A percentile compares a stretch with the other conserved stretches of the same genome.
These are phyloP conservation scores for Clarias fuscus DNA, from an alignment of 2,797 vertebrate species.

Conservation along the genomic window DNA sequence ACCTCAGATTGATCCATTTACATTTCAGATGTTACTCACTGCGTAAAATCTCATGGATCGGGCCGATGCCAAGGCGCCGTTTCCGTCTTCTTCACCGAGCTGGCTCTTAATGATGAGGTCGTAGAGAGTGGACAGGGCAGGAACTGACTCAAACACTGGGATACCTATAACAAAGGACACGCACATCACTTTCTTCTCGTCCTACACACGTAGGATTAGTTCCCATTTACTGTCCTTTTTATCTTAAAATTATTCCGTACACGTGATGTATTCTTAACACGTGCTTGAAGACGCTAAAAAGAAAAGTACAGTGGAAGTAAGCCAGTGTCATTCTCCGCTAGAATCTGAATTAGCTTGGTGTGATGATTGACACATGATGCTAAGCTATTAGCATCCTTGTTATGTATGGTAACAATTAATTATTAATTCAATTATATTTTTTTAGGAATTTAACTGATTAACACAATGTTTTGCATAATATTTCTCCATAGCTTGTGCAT, in stretches of 20 bases:
- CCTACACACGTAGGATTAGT: background rate
- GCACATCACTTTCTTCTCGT: background rate
- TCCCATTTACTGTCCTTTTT: background rate
- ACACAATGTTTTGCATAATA: no score
- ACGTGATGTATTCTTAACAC: background rate
- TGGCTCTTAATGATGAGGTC: constrained; percentile 93
- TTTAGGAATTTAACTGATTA: no score
- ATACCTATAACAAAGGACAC: constrained; percentile 75
- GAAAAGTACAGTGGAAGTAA: background rate
- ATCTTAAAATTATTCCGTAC: background rate
- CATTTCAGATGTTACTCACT: constrained; percentile 72
- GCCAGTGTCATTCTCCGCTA: background rate
- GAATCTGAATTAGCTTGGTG: background rate
- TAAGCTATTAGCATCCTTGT: background rate
- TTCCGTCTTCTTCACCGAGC: constrained; percentile 79
- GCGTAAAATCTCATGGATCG: constrained; percentile 94
- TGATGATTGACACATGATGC: background rate
- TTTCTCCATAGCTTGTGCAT: no score
- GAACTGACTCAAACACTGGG: constrained; percentile 84
- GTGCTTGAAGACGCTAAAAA: background rate
- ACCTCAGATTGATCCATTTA: background rate
- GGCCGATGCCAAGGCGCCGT: constrained; percentile 53
- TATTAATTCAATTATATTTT: no score
- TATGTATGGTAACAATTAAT: no score
- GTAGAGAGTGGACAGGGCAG: constrained; percentile 84